Evolutionary conservation across 1,140 invertebrate genomes (phyloP).

Genomic region (Batillaria attramentaria): DNA sequence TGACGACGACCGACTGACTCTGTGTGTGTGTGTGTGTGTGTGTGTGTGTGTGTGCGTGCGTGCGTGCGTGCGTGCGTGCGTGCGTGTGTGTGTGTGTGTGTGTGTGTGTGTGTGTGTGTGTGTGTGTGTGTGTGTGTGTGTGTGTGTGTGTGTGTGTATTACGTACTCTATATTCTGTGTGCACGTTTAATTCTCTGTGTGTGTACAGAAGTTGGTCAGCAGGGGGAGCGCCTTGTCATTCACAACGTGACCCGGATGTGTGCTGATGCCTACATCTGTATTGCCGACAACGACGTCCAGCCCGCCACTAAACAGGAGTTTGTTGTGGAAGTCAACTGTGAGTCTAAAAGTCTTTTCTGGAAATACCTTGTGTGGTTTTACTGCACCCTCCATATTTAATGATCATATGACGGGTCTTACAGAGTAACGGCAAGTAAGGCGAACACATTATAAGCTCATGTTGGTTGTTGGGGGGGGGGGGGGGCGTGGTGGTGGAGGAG

Average conservation of each 20-base stretch:
- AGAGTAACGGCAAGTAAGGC: no score
- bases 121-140: background rate
- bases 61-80: background rate
- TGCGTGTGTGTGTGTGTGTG: slow-evolving; percentile 3
- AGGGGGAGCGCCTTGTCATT: slow-evolving; percentile 60
- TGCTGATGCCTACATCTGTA: slow-evolving; percentile 62
- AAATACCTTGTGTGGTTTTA: no score
- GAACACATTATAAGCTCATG: no score
- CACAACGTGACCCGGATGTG: slow-evolving; percentile 64
- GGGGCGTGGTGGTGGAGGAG: no score
- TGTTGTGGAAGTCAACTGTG: slow-evolving; percentile 50
- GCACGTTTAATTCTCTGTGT: background rate
- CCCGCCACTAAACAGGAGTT: slow-evolving; percentile 59
- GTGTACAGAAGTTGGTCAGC: slow-evolving; percentile 47
- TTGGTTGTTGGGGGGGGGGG: no score
- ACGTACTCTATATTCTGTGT: background rate
- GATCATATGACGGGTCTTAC: no score
- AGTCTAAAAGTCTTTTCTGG: no score
- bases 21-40: background rate
- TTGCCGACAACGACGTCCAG: slow-evolving; percentile 62
- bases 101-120: slow-evolving; percentile 7
- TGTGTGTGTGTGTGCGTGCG: background rate
- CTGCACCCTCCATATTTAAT: no score
- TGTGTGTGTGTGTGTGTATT: background rate
- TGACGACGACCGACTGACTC: no score